Evolutionary conservation across 2,888 invertebrate genomes (phyloP).

Genomic region (Lasioglossum pauxillum): DNA sequence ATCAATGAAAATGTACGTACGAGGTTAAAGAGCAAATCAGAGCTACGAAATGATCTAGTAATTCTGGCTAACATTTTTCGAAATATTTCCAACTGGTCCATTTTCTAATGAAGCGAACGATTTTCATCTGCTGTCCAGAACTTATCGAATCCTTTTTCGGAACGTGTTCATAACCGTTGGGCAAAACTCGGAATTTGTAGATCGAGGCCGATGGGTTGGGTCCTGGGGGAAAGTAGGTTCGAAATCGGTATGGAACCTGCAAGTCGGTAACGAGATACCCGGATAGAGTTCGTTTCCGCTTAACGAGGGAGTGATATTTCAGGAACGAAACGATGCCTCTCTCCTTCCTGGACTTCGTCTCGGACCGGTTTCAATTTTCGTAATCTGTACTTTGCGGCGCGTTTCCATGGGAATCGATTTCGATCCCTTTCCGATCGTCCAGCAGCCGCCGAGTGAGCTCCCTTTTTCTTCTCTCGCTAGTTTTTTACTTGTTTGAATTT

Average conservation of each 20-base stretch:
- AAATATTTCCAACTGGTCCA: neutral
- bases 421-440: conserved; percentile 13
- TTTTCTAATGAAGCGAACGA: neutral
- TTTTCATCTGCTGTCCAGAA: neutral
- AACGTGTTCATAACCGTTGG: neutral
- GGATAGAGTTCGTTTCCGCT: conserved; percentile 34
- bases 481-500: neutral
- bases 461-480: neutral
- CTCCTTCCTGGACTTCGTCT: conserved; percentile 8
- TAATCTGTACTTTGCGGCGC: conserved; percentile 24
- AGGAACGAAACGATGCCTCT: conserved; percentile 39
- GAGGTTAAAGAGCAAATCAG: too few relatives aligned
- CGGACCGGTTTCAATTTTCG: conserved; percentile 46
- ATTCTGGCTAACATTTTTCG: too few relatives aligned
- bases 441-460: neutral
- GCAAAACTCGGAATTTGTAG: neutral
- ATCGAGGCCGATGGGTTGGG: neutral
- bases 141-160: neutral
- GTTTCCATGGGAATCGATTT: conserved; percentile 24
- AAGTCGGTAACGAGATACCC: conserved; percentile 50
- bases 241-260: conserved; percentile 19
- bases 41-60: too few relatives aligned
- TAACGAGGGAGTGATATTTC: conserved; percentile 62
- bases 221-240: neutral
- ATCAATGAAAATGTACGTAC: too few relatives aligned